Evolutionary conservation across 2,888 invertebrate genomes (phyloP).

Genomic region (Cecidostiba fungosa): DNA sequence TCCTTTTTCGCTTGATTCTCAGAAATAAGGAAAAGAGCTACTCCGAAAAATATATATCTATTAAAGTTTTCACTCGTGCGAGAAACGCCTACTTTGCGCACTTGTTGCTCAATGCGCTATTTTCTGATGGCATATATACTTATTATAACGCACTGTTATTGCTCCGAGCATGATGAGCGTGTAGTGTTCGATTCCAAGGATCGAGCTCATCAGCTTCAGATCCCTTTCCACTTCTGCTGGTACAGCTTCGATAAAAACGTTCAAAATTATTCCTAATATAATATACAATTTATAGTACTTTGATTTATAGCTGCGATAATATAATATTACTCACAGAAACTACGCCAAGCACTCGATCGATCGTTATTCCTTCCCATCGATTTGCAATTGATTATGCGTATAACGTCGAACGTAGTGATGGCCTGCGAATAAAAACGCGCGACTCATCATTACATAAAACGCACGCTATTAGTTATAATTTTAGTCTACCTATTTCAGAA

Average conservation of each 20-base stretch:
- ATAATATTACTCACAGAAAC: slow-evolving; percentile 67
- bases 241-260: slow-evolving; percentile 65
- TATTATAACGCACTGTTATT: slow-evolving; percentile 74
- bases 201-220: slow-evolving; percentile 77
- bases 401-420: slow-evolving; percentile 75
- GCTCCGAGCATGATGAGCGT: slow-evolving; percentile 77
- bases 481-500: neutral
- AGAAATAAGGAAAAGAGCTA: slow-evolving; percentile 16
- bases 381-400: slow-evolving; percentile 74
- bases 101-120: neutral
- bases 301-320: neutral
- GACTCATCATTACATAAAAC: neutral
- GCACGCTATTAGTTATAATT: neutral
- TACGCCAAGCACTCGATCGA: slow-evolving; percentile 57
- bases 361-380: slow-evolving; percentile 37
- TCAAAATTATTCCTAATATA: neutral
- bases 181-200: slow-evolving; percentile 78
- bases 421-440: slow-evolving; percentile 66
- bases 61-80: neutral
- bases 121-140: slow-evolving; percentile 20
- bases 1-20: neutral
- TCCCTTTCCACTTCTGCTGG: slow-evolving; percentile 75
- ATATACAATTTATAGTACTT: neutral
- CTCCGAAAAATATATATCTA: neutral
- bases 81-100: neutral